A percentile compares a stretch with the other conserved stretches of the same genome.
Conservation (phyloP, 2,113 vertebrate species). For the Notarius lentiginosus region DNA sequence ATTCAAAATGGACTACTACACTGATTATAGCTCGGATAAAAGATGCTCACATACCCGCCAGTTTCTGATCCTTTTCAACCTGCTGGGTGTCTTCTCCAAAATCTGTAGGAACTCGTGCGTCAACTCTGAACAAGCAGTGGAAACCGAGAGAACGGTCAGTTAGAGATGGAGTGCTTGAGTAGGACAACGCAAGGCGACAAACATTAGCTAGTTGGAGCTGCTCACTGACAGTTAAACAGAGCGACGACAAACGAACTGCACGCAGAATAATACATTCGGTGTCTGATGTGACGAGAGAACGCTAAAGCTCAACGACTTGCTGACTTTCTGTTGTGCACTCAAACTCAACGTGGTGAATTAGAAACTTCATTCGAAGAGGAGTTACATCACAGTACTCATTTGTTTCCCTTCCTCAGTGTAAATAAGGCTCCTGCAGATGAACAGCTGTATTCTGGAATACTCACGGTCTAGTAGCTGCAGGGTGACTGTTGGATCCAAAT, state of each 20-base stretch:
- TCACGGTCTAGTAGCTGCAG: conserved; percentile 91
- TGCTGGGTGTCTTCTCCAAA: conserved; percentile 97
- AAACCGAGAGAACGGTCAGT: background rate
- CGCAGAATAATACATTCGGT: background rate
- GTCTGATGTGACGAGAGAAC: too few relatives aligned
- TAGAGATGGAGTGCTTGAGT: background rate
- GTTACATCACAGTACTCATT: background rate
- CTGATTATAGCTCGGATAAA: too few relatives aligned
- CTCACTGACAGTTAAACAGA: background rate
- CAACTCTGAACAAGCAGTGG: conserved; percentile 79
- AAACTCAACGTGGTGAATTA: background rate
- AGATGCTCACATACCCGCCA: conserved; percentile 85
- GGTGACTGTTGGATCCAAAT: conserved; percentile 92
- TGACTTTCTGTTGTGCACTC: background rate
- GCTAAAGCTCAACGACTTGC: background rate
- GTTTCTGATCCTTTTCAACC: conserved; percentile 96
- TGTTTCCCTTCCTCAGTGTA: background rate
- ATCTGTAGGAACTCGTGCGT: conserved; percentile 99
- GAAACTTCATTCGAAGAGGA: background rate
- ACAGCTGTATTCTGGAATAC: conserved; percentile 36
- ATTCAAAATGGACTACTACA: background rate
- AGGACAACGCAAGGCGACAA: background rate
- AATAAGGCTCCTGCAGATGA: background rate
- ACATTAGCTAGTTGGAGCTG: background rate
- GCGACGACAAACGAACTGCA: background rate